Evolutionary conservation across 1,140 invertebrate species (phyloP).

Genomic region (Macrostomum lignano): DNA sequence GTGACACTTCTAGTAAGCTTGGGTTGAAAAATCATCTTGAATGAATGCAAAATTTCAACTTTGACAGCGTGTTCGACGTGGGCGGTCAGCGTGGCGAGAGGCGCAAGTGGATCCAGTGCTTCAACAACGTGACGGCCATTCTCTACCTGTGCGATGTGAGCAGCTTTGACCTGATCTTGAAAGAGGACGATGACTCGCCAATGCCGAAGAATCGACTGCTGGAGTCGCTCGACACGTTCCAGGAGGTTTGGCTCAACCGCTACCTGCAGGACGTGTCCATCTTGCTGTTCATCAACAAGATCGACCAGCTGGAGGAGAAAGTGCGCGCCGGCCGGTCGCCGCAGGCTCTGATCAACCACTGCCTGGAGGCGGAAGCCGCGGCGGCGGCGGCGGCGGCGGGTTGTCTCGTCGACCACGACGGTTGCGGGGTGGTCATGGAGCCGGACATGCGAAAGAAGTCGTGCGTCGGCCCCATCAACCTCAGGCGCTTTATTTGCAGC

Average conservation of each 20-base stretch:
- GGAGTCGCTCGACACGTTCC: slow-evolving; percentile 41
- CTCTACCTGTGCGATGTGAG: slow-evolving; percentile 45
- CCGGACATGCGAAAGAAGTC: too few relatives aligned
- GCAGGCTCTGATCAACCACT: slow-evolving; percentile 9
- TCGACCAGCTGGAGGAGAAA: slow-evolving; percentile 44
- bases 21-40: background rate
- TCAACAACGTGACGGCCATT: slow-evolving; percentile 48
- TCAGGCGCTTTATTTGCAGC: too few relatives aligned
- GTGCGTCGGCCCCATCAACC: too few relatives aligned
- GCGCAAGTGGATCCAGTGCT: slow-evolving; percentile 52
- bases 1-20: background rate
- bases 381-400: too few relatives aligned
- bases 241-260: slow-evolving; percentile 47
- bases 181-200: slow-evolving; percentile 44
- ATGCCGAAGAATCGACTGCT: slow-evolving; percentile 36
- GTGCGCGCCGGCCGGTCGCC: slow-evolving; percentile 32
- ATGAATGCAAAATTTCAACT: background rate
- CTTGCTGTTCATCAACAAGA: slow-evolving; percentile 52
- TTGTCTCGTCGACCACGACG: too few relatives aligned
- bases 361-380: background rate
- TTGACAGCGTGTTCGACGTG: slow-evolving; percentile 27
- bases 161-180: slow-evolving; percentile 42
- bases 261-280: slow-evolving; percentile 42
- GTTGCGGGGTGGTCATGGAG: too few relatives aligned
- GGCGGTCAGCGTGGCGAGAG: slow-evolving; percentile 47